Evolutionary conservation across 2,113 vertebrate species (phyloP).

Genomic region (Upupa epops): DNA sequence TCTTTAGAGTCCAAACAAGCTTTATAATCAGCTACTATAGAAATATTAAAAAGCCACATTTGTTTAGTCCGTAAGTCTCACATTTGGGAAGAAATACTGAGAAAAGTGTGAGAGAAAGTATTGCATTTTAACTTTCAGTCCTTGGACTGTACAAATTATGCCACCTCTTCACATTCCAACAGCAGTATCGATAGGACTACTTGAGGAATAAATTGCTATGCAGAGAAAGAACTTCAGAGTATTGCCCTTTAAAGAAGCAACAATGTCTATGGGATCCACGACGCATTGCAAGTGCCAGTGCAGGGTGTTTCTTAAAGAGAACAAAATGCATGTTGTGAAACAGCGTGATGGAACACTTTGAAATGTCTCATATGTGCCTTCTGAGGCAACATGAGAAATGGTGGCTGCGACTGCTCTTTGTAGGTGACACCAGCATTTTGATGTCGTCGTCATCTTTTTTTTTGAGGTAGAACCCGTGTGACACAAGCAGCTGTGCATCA

Average conservation of each 20-base stretch:
- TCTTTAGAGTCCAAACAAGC: not conserved
- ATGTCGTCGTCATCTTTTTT: conserved; percentile 2
- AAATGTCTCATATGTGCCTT: not conserved
- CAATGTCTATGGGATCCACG: not conserved
- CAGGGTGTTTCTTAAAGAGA: not conserved
- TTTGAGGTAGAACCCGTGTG: conserved; percentile 24
- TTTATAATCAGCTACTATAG: not conserved
- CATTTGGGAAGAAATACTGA: not conserved
- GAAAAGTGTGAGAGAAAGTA: not conserved
- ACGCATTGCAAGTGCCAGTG: not conserved
- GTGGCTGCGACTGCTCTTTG: not conserved
- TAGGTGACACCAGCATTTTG: conserved; percentile 3
- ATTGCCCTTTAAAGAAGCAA: not conserved
- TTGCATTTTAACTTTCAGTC: not conserved
- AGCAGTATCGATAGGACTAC: not conserved
- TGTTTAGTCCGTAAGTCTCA: not conserved
- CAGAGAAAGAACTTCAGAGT: not conserved
- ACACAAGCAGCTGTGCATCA: conserved; percentile 54
- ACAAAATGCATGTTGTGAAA: not conserved
- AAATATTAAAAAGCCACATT: not conserved
- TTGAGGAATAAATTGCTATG: not conserved
- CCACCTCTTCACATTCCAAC: not conserved
- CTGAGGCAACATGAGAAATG: not conserved
- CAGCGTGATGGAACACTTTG: not conserved
- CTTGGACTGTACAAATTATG: not conserved